phyloP scores from a whole-genome alignment of 2,113 vertebrate species.

The Anguilla japonica region DNA sequence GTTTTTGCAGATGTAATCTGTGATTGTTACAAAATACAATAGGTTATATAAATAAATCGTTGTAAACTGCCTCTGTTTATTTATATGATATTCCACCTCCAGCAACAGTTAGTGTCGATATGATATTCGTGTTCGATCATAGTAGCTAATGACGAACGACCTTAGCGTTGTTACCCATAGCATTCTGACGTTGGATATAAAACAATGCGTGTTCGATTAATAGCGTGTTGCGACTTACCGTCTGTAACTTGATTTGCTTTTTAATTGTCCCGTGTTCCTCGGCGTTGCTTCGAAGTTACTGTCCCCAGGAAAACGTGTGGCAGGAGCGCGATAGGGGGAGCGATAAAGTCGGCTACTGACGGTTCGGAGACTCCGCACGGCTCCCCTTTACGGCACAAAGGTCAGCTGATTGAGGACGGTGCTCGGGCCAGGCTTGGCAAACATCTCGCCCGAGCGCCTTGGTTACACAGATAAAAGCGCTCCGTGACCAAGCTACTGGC shows the following conservation, averaged over 20 bases:
- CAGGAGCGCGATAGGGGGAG: background rate
- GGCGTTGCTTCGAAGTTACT: background rate
- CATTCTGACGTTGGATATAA: background rate
- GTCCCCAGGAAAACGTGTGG: background rate
- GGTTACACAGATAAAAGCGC: background rate
- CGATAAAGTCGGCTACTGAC: conserved; percentile 1
- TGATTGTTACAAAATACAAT: too few relatives aligned
- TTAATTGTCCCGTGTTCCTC: background rate
- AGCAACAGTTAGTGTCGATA: too few relatives aligned
- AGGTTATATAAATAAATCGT: too few relatives aligned
- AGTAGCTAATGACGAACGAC: background rate
- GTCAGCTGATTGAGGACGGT: conserved; percentile 10
- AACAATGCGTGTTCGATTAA: background rate
- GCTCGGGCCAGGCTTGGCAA: background rate
- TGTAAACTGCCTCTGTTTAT: too few relatives aligned
- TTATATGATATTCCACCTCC: too few relatives aligned
- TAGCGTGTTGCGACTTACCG: background rate
- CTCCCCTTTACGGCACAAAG: conserved; percentile 8
- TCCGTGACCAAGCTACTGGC: background rate
- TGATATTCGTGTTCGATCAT: background rate
- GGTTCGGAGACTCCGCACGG: background rate
- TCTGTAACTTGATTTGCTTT: background rate
- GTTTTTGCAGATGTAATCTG: background rate
- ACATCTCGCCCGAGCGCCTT: background rate
- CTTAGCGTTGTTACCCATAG: background rate